A percentile compares a stretch with the other conserved stretches of the same genome.
Conservation (phyloP, 1,140 invertebrate species). For the Drosophila erecta region DNA sequence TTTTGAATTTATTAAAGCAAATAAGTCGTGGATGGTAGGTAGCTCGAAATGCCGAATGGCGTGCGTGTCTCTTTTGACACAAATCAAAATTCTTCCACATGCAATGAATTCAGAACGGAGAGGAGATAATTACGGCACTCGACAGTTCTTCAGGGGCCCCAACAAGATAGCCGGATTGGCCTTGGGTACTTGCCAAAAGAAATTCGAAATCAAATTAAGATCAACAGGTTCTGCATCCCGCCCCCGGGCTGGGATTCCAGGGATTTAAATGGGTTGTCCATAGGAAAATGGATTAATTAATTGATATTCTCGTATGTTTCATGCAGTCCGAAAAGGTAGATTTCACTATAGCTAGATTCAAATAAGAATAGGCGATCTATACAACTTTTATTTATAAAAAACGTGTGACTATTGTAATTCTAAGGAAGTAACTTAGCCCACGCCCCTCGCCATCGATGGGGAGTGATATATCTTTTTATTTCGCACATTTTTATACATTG, state of each 20-base stretch:
- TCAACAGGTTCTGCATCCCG: slow-evolving; percentile 27
- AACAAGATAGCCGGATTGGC: slow-evolving; percentile 37
- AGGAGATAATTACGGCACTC: slow-evolving; percentile 61
- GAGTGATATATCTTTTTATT: slow-evolving; percentile 9
- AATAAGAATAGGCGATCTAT: not conserved
- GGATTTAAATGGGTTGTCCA: not conserved
- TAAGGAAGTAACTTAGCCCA: not conserved
- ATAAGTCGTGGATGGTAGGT: slow-evolving; percentile 34
- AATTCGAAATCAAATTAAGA: slow-evolving; percentile 46
- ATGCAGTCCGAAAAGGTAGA: too few species aligned
- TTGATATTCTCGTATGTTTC: not conserved
- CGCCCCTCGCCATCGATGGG: not conserved
- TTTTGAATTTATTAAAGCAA: slow-evolving; percentile 78
- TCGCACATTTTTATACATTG: not conserved
- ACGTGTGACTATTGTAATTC: not conserved
- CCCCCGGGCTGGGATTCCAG: slow-evolving; percentile 1
- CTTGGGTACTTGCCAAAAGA: slow-evolving; percentile 45
- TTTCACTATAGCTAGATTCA: too few species aligned
- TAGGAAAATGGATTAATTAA: slow-evolving; percentile 5
- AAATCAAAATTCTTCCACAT: slow-evolving; percentile 64
- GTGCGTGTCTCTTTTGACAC: slow-evolving; percentile 68
- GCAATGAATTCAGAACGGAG: slow-evolving; percentile 33
- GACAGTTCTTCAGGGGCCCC: slow-evolving; percentile 52
- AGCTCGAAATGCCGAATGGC: slow-evolving; percentile 40
- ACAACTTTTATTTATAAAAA: not conserved